phyloP scores from a whole-genome alignment of 1,140 invertebrate genomes.

The Sycophila sp. region DNA sequence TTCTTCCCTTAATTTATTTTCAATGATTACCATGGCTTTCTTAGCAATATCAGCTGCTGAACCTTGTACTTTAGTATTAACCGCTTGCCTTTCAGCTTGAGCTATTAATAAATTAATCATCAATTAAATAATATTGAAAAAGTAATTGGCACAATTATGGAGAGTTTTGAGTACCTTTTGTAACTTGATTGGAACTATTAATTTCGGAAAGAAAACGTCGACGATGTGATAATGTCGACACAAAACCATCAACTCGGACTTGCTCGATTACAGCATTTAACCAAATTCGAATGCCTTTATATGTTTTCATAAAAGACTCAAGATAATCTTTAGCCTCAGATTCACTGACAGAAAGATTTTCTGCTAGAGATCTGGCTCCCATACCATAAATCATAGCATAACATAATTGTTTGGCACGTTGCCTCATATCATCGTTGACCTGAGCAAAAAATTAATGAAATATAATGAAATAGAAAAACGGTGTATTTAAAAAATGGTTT shows the following conservation, averaged over 20 bases:
- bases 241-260: slow-evolving; percentile 79
- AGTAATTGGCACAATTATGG: too few relatives aligned
- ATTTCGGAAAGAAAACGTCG: slow-evolving; percentile 84
- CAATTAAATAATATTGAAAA: too few relatives aligned
- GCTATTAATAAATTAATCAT: slow-evolving; percentile 61
- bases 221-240: slow-evolving; percentile 85
- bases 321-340: slow-evolving; percentile 83
- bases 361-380: slow-evolving; percentile 84
- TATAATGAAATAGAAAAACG: neutral
- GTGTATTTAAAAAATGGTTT: too few relatives aligned
- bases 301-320: slow-evolving; percentile 84
- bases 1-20: slow-evolving; percentile 65
- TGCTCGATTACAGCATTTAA: slow-evolving; percentile 73
- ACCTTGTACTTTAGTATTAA: slow-evolving; percentile 95
- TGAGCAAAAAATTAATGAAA: slow-evolving; percentile 47
- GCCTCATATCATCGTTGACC: slow-evolving; percentile 80
- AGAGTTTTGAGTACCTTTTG: too few relatives aligned
- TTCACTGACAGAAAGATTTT: slow-evolving; percentile 83
- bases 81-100: slow-evolving; percentile 93
- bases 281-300: slow-evolving; percentile 79
- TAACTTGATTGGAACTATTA: too few relatives aligned
- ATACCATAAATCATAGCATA: slow-evolving; percentile 99
- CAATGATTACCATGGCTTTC: slow-evolving; percentile 85
- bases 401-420: slow-evolving; percentile 92
- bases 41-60: slow-evolving; percentile 96